Conservation (phyloP, 1,140 invertebrate species). For the Drosophila carrolli region DNA sequence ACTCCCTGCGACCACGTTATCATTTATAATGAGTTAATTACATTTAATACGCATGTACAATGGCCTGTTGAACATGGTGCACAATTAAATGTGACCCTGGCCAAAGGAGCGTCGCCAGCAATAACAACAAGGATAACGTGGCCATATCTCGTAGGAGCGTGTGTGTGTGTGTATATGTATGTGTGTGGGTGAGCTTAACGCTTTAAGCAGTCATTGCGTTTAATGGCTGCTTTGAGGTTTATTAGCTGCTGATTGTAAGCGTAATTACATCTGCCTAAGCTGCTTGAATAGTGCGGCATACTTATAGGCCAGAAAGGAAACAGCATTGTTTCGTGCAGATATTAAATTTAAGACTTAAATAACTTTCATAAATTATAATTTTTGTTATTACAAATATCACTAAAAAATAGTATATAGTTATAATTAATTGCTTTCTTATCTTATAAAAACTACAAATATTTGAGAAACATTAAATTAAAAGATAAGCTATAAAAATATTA, state of each 20-base stretch:
- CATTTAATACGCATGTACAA: constrained; percentile 81
- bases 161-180: background rate
- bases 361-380: too few species aligned
- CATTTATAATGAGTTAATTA: constrained; percentile 83
- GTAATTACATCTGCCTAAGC: constrained; percentile 36
- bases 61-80: constrained; percentile 78
- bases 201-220: constrained; percentile 63
- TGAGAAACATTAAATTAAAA: too few species aligned
- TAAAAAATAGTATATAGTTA: too few species aligned
- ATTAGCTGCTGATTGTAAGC: constrained; percentile 53
- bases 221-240: constrained; percentile 63
- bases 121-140: constrained; percentile 55
- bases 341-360: too few species aligned
- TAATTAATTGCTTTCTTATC: too few species aligned
- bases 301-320: background rate
- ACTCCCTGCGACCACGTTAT: constrained; percentile 67
- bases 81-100: constrained; percentile 78
- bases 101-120: constrained; percentile 34
- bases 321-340: too few species aligned
- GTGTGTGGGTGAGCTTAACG: constrained; percentile 29
- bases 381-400: too few species aligned
- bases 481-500: too few species aligned
- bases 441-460: too few species aligned
- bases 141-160: constrained; percentile 15
- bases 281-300: constrained; percentile 18